Base-by-base conservation (phyloP, 1,140 invertebrate genomes). In the Diploscapter pachys region DNA sequence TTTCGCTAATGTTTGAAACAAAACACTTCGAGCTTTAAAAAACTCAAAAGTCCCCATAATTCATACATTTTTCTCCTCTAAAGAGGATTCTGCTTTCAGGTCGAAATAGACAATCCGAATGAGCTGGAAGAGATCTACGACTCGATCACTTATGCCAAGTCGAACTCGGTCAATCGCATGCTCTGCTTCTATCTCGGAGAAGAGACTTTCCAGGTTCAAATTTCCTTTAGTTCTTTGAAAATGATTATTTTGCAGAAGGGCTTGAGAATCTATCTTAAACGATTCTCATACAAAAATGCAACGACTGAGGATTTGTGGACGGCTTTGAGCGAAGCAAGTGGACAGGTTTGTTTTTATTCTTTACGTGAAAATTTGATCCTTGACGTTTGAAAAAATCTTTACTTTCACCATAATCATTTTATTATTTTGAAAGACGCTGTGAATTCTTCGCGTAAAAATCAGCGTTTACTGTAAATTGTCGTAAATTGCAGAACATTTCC, bases 131-230 rank as follows among this genome's bases (percentile, higher is more conserved):
- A 80, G 62, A 80, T 80, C 62, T 80, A 80, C 75, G 87, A 88
- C 82, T 85, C 83, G 50, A 88, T 88, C 70, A 88, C 87, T 11
- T 88, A 88, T 79, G 86, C 86, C 75, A 88, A 88, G 80, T 88
- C 87, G 5, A 86, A 87, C 0, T 94, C 93, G 56, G 91, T 98
- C 2, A 97, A 98, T 64, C 89, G 94, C 80, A 98, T 98, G 96
- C 87, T 99, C 59, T 93, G 92, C 82, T 98, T 94, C 80, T 93
- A 95, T 81, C 93, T 99, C 81, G 95, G 95, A 6, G 93, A 96
- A 78, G 79, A 83, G 87, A 92, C 93, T 86, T 99, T 98, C 85
- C 31, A 31, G 31, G 31, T 31, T 31, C 0, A 31, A 31, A 31
- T 31, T 31, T 31, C 31, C 31, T 31, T 31, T 31, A 31, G 31